These are phyloP conservation scores for Chamaetylas fuelleborni DNA, from an alignment of 2,113 vertebrate genomes.

Conservation along the genomic window DNA sequence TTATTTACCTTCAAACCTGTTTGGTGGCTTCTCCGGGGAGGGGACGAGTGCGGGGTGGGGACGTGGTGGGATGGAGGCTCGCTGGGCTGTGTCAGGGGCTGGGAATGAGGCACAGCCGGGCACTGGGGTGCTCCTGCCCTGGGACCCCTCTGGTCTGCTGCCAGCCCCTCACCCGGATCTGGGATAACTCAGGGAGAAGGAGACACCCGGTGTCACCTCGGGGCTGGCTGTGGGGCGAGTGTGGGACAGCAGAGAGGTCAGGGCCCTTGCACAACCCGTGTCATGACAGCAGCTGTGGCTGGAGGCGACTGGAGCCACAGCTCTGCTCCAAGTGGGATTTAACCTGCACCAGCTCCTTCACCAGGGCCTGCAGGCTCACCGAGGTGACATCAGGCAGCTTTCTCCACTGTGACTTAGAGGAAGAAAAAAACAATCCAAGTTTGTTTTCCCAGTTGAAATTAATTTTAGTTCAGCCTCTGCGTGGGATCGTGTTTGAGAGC, in stretches of 20 bases:
- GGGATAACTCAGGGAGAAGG: background rate
- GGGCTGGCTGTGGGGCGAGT: background rate
- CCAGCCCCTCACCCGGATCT: accelerated
- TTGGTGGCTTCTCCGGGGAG: conserved; percentile 42
- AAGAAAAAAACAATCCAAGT: background rate
- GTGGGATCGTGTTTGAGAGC: background rate
- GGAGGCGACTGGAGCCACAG: background rate
- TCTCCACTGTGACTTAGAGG: background rate
- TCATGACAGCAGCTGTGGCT: background rate
- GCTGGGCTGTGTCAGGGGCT: background rate
- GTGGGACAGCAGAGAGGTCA: background rate
- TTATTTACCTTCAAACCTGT: conserved; percentile 67
- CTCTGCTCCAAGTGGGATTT: background rate
- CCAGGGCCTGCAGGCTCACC: background rate
- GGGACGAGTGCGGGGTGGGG: background rate
- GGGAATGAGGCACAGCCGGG: background rate
- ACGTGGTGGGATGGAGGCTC: background rate
- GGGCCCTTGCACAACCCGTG: background rate
- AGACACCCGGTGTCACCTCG: accelerated
- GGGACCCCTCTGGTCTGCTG: background rate
- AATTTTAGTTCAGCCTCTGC: conserved; percentile 17
- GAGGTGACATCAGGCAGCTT: background rate
- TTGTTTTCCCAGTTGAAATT: conserved; percentile 1
- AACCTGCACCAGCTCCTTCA: background rate
- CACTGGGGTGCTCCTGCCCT: background rate